Base-by-base conservation (phyloP, 53 echinoderm and acorn worm species). In the Echinarachnius parma region DNA sequence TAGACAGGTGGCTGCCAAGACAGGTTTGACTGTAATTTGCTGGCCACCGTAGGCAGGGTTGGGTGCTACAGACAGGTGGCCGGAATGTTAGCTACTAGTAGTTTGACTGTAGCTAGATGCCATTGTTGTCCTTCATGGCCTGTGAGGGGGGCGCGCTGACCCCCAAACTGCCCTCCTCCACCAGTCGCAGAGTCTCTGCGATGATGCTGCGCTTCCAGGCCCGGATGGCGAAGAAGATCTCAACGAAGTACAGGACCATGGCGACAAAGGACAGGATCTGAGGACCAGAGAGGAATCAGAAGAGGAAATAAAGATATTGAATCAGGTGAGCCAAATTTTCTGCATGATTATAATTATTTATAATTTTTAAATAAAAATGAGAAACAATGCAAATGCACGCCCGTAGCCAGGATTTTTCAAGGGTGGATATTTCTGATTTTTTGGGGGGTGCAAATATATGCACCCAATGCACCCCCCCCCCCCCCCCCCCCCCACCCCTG, bases 151-250 rank as follows among this genome's bases (percentile, higher is more conserved):
- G 83, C 3, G 31, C 57, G 28, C 66, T 77, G 1, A 77, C 76
- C 10, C 56, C 66, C 29, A 82, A 64, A 32, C 44, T 82, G 9
- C 83, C 83, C 59, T 82, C 56, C 32, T 91, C 91, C 22, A 86
- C 86, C 72, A 85, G 58, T 56, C 80, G 53, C 35, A 91, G 59
- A 1, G 86, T 86, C 32, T 79, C 83, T 3, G 86, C 82, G 45
- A 91, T 86, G 77, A 91, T 91, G 80, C 83, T 86, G n/a, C 83
- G 67, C 71, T 80, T 86, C 91, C 91, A 91, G 1, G 86, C 83
- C 31, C 91, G 79, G 71, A 91, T 83, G 15, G 86, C 83, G 31
- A 83, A 91, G 80, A 86, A 76, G 57, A 91, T 83, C 81, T 91
- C 80, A 0, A 78, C 49, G 33, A 91, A 58, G 67, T 86, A 91